phyloP scores from a whole-genome alignment of 2,888 invertebrate species.

The Drosophila basisetae region DNA sequence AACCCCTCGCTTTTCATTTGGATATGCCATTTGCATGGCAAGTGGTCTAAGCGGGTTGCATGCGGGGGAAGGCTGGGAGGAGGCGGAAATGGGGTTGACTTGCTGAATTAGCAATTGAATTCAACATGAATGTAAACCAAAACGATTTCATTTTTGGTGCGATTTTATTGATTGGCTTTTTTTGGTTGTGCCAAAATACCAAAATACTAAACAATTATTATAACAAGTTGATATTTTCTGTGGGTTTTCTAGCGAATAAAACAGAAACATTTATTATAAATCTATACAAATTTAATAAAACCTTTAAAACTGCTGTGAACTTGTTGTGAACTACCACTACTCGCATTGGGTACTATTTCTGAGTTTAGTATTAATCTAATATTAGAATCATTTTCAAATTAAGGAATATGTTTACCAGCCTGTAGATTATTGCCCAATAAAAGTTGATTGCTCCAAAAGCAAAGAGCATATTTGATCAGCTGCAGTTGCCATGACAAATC shows the following conservation, averaged over 20 bases:
- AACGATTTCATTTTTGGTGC: constrained; percentile 9
- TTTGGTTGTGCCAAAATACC: not conserved
- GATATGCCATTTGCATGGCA: constrained; percentile 46
- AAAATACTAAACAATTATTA: constrained; percentile 5
- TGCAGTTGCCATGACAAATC: no score
- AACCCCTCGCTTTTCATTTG: constrained; percentile 35
- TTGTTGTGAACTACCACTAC: not conserved
- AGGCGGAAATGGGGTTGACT: not conserved
- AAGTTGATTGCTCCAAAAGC: not conserved
- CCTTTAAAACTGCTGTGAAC: not conserved
- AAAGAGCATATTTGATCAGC: not conserved
- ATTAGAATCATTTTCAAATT: not conserved
- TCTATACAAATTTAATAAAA: not conserved
- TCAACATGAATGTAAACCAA: constrained; percentile 42
- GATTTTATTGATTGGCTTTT: constrained; percentile 24
- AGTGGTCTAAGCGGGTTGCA: constrained; percentile 42
- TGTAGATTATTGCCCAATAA: not conserved
- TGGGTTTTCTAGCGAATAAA: not conserved
- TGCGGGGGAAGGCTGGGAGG: accelerated
- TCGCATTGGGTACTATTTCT: not conserved
- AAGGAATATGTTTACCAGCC: not conserved
- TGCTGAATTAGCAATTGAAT: constrained; percentile 37
- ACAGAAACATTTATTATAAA: not conserved
- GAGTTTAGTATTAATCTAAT: not conserved
- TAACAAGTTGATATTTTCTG: constrained; percentile 1